Evolutionary conservation across 2,113 vertebrate genomes (phyloP).

Genomic region (Syrmaticus mikado): DNA sequence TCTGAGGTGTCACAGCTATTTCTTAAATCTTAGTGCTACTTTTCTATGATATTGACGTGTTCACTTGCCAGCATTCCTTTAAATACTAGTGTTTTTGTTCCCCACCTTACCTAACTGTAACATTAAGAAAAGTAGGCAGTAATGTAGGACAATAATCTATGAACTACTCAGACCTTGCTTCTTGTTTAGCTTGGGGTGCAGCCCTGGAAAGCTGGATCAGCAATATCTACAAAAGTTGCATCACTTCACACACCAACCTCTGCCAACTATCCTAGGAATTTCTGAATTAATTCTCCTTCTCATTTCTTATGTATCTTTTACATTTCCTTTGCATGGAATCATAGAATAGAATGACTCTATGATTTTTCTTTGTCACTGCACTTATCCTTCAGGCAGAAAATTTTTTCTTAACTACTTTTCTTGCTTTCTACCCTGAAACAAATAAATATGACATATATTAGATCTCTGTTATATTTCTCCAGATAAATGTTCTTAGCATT

Average conservation of each 20-base stretch:
- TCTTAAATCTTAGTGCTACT: not conserved
- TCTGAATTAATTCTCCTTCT: not conserved
- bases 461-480: not conserved
- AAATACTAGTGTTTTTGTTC: not conserved
- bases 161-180: not conserved
- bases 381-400: not conserved
- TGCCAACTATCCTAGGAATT: not conserved
- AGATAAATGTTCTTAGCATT: not conserved
- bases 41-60: not conserved
- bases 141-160: not conserved
- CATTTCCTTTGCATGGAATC: not conserved
- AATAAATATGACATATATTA: not conserved
- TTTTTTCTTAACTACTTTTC: not conserved
- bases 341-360: not conserved
- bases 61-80: not conserved
- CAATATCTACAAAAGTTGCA: not conserved
- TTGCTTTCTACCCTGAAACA: not conserved
- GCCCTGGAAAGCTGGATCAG: not conserved
- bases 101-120: not conserved
- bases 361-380: not conserved
- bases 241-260: not conserved
- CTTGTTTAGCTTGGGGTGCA: not conserved
- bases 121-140: not conserved
- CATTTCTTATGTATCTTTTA: not conserved
- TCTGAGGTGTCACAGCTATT: not conserved